Base-by-base conservation (phyloP, 2,113 vertebrate genomes). In the Petromus typicus region DNA sequence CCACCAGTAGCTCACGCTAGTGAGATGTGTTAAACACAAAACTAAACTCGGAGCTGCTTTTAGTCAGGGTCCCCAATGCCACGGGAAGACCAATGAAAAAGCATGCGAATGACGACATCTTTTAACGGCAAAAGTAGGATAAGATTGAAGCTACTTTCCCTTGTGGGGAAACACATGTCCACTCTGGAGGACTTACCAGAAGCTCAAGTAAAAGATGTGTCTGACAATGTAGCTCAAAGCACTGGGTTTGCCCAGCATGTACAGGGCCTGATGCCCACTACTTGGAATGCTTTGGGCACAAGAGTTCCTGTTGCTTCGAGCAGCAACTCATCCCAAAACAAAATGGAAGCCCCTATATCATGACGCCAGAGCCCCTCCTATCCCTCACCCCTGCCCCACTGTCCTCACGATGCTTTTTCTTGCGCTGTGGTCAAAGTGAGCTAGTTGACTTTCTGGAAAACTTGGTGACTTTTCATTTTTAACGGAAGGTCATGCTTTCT, bases 401-500 rank as follows among this genome's bases (percentile, higher is more conserved):
- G 6, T 85, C 67, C 69, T 76, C 27, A 43, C 7, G 18, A 56
- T 4, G 3, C 30, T 88, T 48, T 71, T 48, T 88, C 56, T 82
- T 81, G 88, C 5, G 86, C 54, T 91, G 25, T 40, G 56, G 45
- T 69, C 71, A 43, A 25, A 69, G 4, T 4, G 45, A 91, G 66
- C 59, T 81, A 13, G n/a, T 61, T 86, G 81, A 64, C 56, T 61
- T 61, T 90, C 32, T 67, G 40, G 40, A 75, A 89, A 83, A 56
- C 16, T 25, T 32, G 59, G 22, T 45, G 27, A 45, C 4, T 91
- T 97, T 89, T 73, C 32, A 63, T 90, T 91, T 86, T 90, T 81
- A 78, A 88, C 37, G 67, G 32, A 64, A 83, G 32, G 40, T 92
- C 37, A 69, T 66, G 90, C 89, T 22, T 34, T 37, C 17, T 37